phyloP scores from a whole-genome alignment of 2,113 vertebrate species.

The Clarias magur region DNA sequence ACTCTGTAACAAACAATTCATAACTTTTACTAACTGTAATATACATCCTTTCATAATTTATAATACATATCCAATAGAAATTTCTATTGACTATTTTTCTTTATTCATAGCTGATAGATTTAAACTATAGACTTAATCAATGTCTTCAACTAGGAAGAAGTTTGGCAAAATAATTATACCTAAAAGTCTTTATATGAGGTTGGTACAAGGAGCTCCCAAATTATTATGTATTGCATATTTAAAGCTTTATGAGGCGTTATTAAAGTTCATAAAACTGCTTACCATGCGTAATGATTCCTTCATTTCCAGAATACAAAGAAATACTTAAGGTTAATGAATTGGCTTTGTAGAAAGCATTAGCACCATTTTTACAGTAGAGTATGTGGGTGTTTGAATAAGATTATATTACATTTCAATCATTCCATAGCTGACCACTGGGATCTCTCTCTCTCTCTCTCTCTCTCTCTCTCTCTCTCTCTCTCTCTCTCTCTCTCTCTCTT shows the following conservation, averaged over 20 bases:
- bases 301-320: not conserved
- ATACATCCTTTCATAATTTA: not conserved
- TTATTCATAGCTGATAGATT: too few species aligned
- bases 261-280: not conserved
- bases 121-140: too few species aligned
- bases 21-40: not conserved
- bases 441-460: not conserved
- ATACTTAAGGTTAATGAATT: not conserved
- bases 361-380: too few species aligned
- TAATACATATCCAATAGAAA: not conserved
- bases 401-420: not conserved
- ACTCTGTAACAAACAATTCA: not conserved
- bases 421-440: not conserved
- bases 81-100: not conserved
- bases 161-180: too few species aligned
- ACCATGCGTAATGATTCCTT: not conserved
- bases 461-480: too few species aligned
- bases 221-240: not conserved
- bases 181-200: too few species aligned
- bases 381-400: not conserved
- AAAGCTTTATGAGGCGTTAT: not conserved
- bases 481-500: too few species aligned
- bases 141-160: too few species aligned
- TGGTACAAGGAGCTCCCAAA: not conserved
- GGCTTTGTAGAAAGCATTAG: not conserved